Evolutionary conservation across 1,140 invertebrate species (phyloP), one percentile per base, ranked within the genome.

Genomic region (Pseudomyrmex flavicornis): DNA sequence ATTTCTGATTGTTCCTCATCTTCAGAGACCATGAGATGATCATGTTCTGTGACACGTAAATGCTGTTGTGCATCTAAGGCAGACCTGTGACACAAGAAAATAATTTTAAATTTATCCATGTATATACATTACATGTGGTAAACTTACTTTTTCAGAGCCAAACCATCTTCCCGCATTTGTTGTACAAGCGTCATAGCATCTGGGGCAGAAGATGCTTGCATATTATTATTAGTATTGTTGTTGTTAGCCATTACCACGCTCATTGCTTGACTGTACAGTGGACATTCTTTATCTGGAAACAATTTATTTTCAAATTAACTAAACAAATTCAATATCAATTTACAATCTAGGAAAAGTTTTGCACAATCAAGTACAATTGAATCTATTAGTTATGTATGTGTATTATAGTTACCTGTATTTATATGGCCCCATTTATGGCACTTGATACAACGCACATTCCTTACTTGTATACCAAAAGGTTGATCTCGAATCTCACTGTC

Each of bases 381-480:
- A 68, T 74, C 4, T 48, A 12, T 22, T 58, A 59, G 8, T 77
- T 8, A 7, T 82, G 10, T 0, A 58, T 85, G 70, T 73, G 68
- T 58, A 35, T 35, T 56, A 62, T 74, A 76, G 35, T 61, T 82
- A 96, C 98, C 99, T 92, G 99, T 99, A 93, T 99, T 99, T 59
- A 99, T 98, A 92, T 99, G 99, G 7, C 99, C 99, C 99, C 99
- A 99, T 93, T 99, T 99, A 90, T 99, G 98, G 93, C 99, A 99
- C 93, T 99, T 99, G 50, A 99, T 98, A 92, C 99, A 99, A 17
- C 99, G 95, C 0, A 99, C 99, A 95, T 99, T 99, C 54, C 99
- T 95, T 0, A 99, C 99, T 94, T 98, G 97, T 91, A 99, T 99
- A 73, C 99, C 99, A 96, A 99, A 99, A 0, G 99, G 99, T 93